Base-by-base conservation (phyloP, 2,797 vertebrate species). In the Psittacula echo region DNA sequence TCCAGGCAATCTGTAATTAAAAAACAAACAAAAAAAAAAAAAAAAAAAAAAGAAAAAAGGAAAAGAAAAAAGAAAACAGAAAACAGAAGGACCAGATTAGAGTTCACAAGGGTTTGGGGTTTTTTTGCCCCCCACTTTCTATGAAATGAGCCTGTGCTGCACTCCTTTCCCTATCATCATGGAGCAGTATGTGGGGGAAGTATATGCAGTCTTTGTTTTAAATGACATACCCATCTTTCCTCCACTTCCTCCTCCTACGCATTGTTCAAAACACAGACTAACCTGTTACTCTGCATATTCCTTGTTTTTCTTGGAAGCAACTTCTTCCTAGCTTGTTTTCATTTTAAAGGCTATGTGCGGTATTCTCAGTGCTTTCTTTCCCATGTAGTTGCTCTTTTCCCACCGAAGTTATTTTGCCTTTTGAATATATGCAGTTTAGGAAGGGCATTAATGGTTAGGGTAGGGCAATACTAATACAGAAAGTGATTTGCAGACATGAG, bases 281-380 rank as follows among this genome's bases (percentile, higher is more conserved):
- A 96, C 96, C 95, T 97, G 91, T 96, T 96, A 94, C 91, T 91
- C 95, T 0, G 1, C 78, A 60, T 95, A 93, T 67, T 96, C 91
- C 83, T 79, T 96, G 88, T 94, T 96, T 96, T 79, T 93, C 96
- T 97, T 97, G 96, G 96, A 96, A 96, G 87, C 74, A 76, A 26
- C 74, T 84, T 84, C 80, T 87, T 91, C 80, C 80, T 61, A 32
- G 42, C 68, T 97, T 94, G 89, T 91, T 94, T 97, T 95, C 76
- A 51, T 91, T 94, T 65, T 79, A 87, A 91, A 85, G 83, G 42
- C 62, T 77, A 76, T 71, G 81, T 80, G 95, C 80, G 81, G 83
- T 85, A 91, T 95, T 95, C 0, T 0, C 88, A 89, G 67, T 0
- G 0, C 68, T 91, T 78, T 13, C 76, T 94, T 96, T 94, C 94